A percentile compares a stretch with the other conserved stretches of the same genome.
Conservation (phyloP, 2,888 invertebrate species). For the Polydesmus complanatus region DNA sequence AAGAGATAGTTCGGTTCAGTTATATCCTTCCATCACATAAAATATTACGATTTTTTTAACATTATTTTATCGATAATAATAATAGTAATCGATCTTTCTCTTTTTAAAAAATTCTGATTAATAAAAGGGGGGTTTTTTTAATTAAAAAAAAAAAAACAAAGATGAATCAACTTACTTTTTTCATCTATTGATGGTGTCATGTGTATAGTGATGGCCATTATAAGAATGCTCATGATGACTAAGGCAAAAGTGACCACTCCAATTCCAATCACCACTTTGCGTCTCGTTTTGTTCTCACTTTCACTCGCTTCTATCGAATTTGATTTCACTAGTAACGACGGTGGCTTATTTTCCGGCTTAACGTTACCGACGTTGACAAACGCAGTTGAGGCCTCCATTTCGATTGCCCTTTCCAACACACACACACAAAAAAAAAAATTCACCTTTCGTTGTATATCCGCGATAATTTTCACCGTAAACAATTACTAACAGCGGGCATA, state of each 20-base stretch:
- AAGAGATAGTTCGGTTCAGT: too few species aligned
- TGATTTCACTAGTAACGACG: neutral
- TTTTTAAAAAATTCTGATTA: too few species aligned
- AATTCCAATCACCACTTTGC: neutral
- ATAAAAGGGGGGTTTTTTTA: too few species aligned
- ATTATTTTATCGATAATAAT: too few species aligned
- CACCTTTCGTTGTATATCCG: too few species aligned
- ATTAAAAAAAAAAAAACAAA: neutral
- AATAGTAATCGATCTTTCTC: too few species aligned
- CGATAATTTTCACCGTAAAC: too few species aligned
- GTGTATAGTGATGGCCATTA: neutral
- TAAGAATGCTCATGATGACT: neutral
- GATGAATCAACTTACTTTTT: neutral
- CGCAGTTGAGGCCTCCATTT: neutral
- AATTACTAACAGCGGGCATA: too few species aligned
- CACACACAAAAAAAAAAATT: too few species aligned
- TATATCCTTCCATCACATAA: too few species aligned
- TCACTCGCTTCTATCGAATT: neutral
- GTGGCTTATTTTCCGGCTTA: neutral
- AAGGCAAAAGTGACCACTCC: neutral
- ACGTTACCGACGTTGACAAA: neutral
- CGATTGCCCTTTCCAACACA: too few species aligned
- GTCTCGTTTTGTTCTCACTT: neutral
- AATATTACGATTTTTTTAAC: too few species aligned
- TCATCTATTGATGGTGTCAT: neutral